Base-by-base conservation (phyloP, 2,113 vertebrate species). In the Orcinus orca region DNA sequence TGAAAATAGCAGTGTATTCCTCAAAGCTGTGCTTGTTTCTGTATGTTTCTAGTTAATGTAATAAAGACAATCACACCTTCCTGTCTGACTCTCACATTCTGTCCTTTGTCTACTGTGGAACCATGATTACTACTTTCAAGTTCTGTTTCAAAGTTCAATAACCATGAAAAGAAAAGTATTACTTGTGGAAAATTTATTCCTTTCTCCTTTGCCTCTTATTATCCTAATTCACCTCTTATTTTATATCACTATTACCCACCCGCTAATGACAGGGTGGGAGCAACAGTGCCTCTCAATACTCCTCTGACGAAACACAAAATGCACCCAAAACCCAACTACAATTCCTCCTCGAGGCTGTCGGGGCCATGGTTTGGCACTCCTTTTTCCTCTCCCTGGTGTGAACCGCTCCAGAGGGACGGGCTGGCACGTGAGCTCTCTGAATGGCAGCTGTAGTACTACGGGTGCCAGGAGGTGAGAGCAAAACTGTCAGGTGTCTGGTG, bases 181-280 rank as follows among this genome's bases (percentile, higher is more conserved):
- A 96, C 89, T 98, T 95, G 92, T 94, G 86, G 96, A 97, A 97
- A 97, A 97, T 97, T 86, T 96, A 65, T 67, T 96, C 95, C 60
- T 93, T 97, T 95, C 55, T 90, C 65, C 92, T 55, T 92, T 97
- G 93, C 92, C 97, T 96, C 96, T 90, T 90, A 98, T 83, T 94
- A 97, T 81, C 84, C 97, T 97, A 97, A 98, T 97, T 91, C 95
- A 96, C 88, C 96, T 76, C 96, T 90, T 91, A 97, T 97, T 98
- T 76, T 84, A 81, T 90, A 88, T 98, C 87, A 81, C 1, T 71
- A 82, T 94, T 93, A 95, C 95, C 94, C 97, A 97, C 96, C 97
- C 96, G 93, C 97, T 98, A 98, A 99, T 98, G 96, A 98, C 94
- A 98, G 98, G 98, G 97, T 98, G 93, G 95, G 98, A 98, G 96